Conservation (phyloP, 2,888 invertebrate species). For the Bimastos eiseni region DNA sequence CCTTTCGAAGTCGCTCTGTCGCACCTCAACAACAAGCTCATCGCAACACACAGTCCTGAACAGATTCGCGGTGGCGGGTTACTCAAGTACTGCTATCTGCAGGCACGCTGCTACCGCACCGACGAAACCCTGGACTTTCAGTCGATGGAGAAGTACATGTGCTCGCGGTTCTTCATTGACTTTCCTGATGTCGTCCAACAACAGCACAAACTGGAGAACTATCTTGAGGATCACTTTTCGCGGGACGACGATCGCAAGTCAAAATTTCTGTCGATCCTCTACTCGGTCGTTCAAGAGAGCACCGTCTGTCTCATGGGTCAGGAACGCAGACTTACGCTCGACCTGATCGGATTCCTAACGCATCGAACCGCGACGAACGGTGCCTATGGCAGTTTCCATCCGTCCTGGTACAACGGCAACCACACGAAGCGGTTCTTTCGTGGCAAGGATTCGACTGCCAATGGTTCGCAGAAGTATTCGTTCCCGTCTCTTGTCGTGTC, state of each 20-base stretch:
- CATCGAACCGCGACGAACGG: slow-evolving; percentile 61
- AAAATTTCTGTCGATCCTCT: slow-evolving; percentile 92
- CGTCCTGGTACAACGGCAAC: neutral
- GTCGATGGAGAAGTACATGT: slow-evolving; percentile 97
- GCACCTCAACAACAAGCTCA: slow-evolving; percentile 93
- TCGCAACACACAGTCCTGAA: slow-evolving; percentile 95
- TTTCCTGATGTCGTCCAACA: slow-evolving; percentile 94
- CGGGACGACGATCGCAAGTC: slow-evolving; percentile 73
- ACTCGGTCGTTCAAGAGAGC: slow-evolving; percentile 93
- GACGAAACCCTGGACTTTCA: slow-evolving; percentile 82
- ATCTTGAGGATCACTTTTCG: slow-evolving; percentile 96
- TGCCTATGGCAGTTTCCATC: neutral
- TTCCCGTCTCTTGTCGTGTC: neutral
- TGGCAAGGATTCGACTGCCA: neutral
- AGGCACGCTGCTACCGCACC: slow-evolving; percentile 90
- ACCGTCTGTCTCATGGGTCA: slow-evolving; percentile 99
- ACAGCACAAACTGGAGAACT: slow-evolving; percentile 86
- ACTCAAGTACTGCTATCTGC: slow-evolving; percentile 95
- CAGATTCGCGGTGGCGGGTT: slow-evolving; percentile 98
- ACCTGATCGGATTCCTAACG: slow-evolving; percentile 88
- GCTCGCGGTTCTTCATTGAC: slow-evolving; percentile 99
- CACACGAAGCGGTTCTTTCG: neutral
- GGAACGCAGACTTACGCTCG: slow-evolving; percentile 92
- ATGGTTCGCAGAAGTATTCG: neutral
- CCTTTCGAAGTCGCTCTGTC: slow-evolving; percentile 92